phyloP scores from a whole-genome alignment of 2,888 invertebrate species.

The Drosophila hamatofila region DNA sequence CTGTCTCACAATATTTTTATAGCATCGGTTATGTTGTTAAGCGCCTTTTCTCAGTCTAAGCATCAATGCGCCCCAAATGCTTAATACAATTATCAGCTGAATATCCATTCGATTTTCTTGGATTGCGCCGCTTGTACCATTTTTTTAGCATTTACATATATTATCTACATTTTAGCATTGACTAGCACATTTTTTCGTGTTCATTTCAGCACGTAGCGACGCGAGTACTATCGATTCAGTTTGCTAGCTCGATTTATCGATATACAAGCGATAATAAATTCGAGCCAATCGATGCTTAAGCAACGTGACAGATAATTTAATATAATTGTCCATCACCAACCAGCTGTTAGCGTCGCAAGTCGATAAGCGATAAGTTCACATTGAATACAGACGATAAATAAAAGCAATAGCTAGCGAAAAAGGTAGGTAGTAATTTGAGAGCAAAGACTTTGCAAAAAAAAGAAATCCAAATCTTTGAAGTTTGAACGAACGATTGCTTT shows the following conservation, averaged over 20 bases:
- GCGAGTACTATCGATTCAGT: conserved; percentile 50
- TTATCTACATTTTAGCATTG: conserved; percentile 62
- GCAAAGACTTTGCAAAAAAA: background rate
- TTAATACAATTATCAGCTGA: conserved; percentile 20
- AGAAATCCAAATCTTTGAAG: background rate
- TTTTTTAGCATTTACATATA: conserved; percentile 52
- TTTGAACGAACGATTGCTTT: background rate
- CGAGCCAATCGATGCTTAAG: conserved; percentile 1
- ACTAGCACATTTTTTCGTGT: conserved; percentile 64
- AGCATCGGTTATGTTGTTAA: conserved; percentile 32
- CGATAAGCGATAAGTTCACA: conserved; percentile 32
- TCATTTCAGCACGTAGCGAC: conserved; percentile 58
- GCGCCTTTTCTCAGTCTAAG: conserved; percentile 23
- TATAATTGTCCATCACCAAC: conserved; percentile 22
- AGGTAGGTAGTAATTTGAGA: conserved; percentile 23
- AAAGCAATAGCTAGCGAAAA: conserved; percentile 27
- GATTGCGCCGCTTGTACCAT: conserved; percentile 37
- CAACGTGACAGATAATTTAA: conserved; percentile 5
- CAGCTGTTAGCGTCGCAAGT: conserved; percentile 42
- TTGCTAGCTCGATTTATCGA: conserved; percentile 24
- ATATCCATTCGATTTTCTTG: conserved; percentile 37
- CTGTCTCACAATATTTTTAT: conserved; percentile 67
- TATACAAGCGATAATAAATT: conserved; percentile 3
- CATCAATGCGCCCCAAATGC: conserved; percentile 20
- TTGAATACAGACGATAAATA: conserved; percentile 38